Evolutionary conservation across 2,113 vertebrate species (phyloP).

Genomic region (Myocastor coypus): DNA sequence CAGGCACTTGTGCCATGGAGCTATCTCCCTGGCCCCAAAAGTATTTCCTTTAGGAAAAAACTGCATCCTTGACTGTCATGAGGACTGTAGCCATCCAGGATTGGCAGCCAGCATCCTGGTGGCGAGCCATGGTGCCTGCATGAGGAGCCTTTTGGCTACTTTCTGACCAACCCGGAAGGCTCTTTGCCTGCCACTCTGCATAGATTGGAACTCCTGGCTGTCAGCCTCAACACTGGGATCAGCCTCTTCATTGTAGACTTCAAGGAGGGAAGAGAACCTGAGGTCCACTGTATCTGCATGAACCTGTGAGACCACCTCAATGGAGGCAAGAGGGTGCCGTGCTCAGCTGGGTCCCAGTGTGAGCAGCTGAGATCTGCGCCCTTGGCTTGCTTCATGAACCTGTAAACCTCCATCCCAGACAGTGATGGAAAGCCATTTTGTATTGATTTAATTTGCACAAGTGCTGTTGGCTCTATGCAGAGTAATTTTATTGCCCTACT

Average conservation of each 20-base stretch:
- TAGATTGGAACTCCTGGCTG: conserved; percentile 89
- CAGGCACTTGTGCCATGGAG: no score
- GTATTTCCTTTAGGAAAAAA: conserved; percentile 76
- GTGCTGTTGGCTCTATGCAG: no score
- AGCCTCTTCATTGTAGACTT: no score
- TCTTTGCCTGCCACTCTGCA: conserved; percentile 87
- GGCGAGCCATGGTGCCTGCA: conserved; percentile 96
- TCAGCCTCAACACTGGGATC: conserved; percentile 89
- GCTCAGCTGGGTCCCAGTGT: not conserved
- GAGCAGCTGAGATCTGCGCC: no score
- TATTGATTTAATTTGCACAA: no score
- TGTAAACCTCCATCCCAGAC: not conserved
- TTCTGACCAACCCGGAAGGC: conserved; percentile 92
- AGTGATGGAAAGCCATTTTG: not conserved
- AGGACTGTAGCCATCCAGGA: not conserved
- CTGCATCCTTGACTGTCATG: conserved; percentile 10
- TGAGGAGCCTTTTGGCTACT: conserved; percentile 92
- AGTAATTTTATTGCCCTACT: no score
- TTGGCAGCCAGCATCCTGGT: conserved; percentile 89
- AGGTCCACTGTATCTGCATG: conserved; percentile 90
- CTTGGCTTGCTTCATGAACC: no score
- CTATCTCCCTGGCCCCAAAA: no score
- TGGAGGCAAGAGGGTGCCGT: conserved; percentile 60
- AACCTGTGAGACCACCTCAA: conserved; percentile 93
- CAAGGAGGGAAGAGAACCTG: not conserved